These are phyloP conservation scores for Phenacoccus solenopsis DNA, from an alignment of 1,140 invertebrate genomes.

Conservation along the genomic window DNA sequence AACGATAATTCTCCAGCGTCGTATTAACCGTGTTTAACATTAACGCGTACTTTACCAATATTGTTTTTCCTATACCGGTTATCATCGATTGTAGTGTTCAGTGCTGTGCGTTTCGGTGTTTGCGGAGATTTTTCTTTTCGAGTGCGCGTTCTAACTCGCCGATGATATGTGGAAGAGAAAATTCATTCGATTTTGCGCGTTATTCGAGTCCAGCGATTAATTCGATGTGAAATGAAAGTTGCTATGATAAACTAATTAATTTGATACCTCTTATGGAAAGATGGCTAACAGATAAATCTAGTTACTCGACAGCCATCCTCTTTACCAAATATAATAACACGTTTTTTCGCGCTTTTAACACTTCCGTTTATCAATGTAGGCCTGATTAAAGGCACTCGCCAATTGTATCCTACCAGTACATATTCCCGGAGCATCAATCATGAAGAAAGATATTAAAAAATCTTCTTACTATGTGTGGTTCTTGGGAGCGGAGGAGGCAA, in stretches of 20 bases:
- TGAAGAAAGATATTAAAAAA: slow-evolving; percentile 80
- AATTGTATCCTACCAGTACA: not conserved
- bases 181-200: too few relatives aligned
- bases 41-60: not conserved
- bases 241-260: not conserved
- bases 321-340: too few relatives aligned
- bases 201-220: too few relatives aligned
- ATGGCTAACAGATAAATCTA: not conserved
- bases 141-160: not conserved
- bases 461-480: slow-evolving; percentile 98
- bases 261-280: not conserved
- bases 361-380: too few relatives aligned
- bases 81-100: not conserved
- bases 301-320: too few relatives aligned
- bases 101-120: not conserved
- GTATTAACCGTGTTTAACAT: not conserved
- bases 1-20: not conserved
- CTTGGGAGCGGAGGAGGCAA: slow-evolving; percentile 86
- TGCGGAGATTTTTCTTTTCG: not conserved
- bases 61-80: not conserved
- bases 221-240: not conserved
- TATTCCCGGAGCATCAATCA: slow-evolving; percentile 22
- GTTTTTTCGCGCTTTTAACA: too few relatives aligned
- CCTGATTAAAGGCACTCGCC: too few relatives aligned
- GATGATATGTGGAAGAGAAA: not conserved